Base-by-base conservation (phyloP, 1,140 invertebrate species). In the Cephus cinctus region DNA sequence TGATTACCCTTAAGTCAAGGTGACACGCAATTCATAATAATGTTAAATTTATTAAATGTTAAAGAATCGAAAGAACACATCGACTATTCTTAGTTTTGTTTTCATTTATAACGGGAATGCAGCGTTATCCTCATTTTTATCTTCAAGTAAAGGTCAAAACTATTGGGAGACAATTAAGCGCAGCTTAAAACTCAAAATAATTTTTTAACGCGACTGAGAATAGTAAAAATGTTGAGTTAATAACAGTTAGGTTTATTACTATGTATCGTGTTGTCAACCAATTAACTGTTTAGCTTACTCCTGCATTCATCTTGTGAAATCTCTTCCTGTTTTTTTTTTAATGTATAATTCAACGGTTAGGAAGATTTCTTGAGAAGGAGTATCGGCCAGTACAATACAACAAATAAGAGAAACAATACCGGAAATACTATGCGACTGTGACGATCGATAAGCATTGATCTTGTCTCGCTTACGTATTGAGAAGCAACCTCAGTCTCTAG, bases 341-440 rank as follows among this genome's bases (percentile, higher is more conserved):
- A 2, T 25, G 3, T 14, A 23, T 14, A 22, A 15, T n/a, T 15
- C 23, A n/a, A 39, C 18, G 2, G n/a, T 49, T 23, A 49, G 2
- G 27, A 16, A n/a, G 57, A 50, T 56, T 72, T 86, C 60, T 86
- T 86, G 21, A 87, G 71, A 5, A 88, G 67, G 16, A 88, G 68
- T 35, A 87, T 83, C 1, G 86, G 85, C 87, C 87, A 89, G 70
- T 88, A 89, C 50, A 88, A 68, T 1, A 85, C 73, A n/a, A 85
- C 79, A 67, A 89, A 89, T 6, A 88, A 69, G 25, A 88, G 76
- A 67, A 89, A 90, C 4, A 89, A 64, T 5, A 80, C 78, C n/a
- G 87, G 87, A 65, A 90, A 90, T 4, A 88, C 80, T 20, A 86
- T 78, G 25, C 86, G 76, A 44, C 73, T 75, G 19, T 73, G 66